Conservation (phyloP, 2,797 vertebrate species). For the Leptodactylus fallax region DNA sequence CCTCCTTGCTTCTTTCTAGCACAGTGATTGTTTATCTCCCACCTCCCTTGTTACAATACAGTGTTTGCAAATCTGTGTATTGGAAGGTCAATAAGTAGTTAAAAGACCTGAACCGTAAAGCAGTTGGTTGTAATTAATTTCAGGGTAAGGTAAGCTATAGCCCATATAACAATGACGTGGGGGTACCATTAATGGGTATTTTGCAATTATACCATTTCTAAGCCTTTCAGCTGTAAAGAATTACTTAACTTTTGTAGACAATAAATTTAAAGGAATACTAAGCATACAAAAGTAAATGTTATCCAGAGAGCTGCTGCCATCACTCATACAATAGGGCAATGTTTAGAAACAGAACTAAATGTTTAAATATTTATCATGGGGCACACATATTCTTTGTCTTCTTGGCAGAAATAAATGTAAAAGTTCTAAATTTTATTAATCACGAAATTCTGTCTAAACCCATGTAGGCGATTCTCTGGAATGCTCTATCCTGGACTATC, state of each 20-base stretch:
- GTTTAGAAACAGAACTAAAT: not conserved
- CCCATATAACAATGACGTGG: not conserved
- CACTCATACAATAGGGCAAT: not conserved
- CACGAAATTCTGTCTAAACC: no score
- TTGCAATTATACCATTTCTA: not conserved
- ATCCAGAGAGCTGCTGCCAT: not conserved
- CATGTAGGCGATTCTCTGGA: no score
- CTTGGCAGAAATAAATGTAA: no score
- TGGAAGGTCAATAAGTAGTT: slow-evolving; percentile 7
- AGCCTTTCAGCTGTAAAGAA: not conserved
- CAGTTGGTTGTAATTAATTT: slow-evolving; percentile 21
- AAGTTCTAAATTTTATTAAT: no score
- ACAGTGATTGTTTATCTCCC: slow-evolving; percentile 35
- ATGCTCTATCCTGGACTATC: no score
- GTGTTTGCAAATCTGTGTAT: slow-evolving; percentile 35
- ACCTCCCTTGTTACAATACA: slow-evolving; percentile 21
- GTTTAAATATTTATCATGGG: not conserved
- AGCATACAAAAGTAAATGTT: not conserved
- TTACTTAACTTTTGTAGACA: not conserved
- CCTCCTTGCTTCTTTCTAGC: slow-evolving; percentile 5
- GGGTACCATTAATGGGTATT: not conserved
- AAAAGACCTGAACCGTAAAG: not conserved
- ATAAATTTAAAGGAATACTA: not conserved
- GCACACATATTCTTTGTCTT: not conserved
- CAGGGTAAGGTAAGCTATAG: not conserved